Evolutionary conservation across 2,113 vertebrate species (phyloP).

Genomic region (Myotis lucifugus): DNA sequence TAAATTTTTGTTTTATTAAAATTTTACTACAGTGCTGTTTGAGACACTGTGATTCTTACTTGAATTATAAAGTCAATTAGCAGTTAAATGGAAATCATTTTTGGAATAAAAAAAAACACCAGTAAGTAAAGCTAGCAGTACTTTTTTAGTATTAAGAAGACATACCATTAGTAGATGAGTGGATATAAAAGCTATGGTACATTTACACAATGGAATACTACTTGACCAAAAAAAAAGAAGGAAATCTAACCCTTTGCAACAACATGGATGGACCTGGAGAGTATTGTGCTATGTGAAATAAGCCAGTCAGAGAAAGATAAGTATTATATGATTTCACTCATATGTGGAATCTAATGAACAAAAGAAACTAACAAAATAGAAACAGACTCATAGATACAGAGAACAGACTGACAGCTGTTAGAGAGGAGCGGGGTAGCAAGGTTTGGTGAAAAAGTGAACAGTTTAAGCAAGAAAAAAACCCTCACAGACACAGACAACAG

Average conservation of each 20-base stretch:
- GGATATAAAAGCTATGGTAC: background rate
- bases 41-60: slow-evolving; percentile 22
- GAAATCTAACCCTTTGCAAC: background rate
- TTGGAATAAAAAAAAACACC: background rate
- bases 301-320: background rate
- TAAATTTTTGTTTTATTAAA: slow-evolving; percentile 13
- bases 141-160: background rate
- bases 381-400: background rate
- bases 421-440: background rate
- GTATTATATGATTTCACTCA: background rate
- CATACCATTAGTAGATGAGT: slow-evolving; percentile 45
- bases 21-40: background rate
- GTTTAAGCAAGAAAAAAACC: background rate
- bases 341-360: background rate
- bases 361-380: background rate
- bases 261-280: background rate
- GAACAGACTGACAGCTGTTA: background rate
- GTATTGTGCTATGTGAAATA: background rate
- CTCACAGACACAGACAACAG: background rate
- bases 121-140: background rate
- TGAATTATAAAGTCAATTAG: background rate
- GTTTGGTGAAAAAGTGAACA: background rate
- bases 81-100: background rate
- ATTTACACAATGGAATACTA: background rate
- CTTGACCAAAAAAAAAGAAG: background rate